These are phyloP conservation scores for Epicauta chinensis DNA, from an alignment of 1,140 invertebrate species.

Conservation along the genomic window DNA sequence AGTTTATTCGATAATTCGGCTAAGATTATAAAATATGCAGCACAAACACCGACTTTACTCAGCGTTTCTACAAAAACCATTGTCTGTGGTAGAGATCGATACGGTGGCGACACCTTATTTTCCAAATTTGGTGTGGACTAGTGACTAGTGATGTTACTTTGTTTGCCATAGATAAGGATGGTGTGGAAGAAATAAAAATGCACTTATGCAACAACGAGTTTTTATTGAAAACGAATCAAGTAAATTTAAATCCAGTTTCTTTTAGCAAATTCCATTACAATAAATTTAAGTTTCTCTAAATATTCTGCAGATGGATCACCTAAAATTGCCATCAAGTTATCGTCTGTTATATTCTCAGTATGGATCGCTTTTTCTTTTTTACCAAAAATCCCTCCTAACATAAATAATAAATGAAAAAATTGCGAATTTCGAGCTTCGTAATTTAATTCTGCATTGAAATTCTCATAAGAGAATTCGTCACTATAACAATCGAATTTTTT, in stretches of 20 bases:
- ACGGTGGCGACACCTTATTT: no score
- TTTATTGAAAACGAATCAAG: no score
- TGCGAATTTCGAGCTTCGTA: slow-evolving; percentile 8
- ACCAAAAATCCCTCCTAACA: slow-evolving; percentile 19
- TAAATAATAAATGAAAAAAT: slow-evolving; percentile 24
- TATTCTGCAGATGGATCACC: neutral
- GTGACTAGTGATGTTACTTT: no score
- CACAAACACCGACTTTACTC: no score
- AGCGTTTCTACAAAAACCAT: no score
- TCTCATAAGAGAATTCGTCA: slow-evolving; percentile 18
- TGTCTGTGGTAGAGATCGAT: no score
- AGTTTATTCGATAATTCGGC: no score
- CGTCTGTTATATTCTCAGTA: slow-evolving; percentile 4
- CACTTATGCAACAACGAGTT: no score
- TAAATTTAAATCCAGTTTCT: slow-evolving; percentile 18
- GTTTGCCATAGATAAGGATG: no score
- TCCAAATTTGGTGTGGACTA: no score
- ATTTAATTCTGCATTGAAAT: slow-evolving; percentile 19
- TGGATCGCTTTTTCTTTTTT: slow-evolving; percentile 6
- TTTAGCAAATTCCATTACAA: slow-evolving; percentile 15
- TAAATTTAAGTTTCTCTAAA: slow-evolving; percentile 7
- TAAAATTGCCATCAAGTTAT: neutral
- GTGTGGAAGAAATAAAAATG: no score
- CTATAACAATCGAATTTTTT: slow-evolving; percentile 22
- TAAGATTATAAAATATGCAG: no score